Evolutionary conservation across 2,113 vertebrate genomes (phyloP).

Genomic region (Vulpes ferrilata): DNA sequence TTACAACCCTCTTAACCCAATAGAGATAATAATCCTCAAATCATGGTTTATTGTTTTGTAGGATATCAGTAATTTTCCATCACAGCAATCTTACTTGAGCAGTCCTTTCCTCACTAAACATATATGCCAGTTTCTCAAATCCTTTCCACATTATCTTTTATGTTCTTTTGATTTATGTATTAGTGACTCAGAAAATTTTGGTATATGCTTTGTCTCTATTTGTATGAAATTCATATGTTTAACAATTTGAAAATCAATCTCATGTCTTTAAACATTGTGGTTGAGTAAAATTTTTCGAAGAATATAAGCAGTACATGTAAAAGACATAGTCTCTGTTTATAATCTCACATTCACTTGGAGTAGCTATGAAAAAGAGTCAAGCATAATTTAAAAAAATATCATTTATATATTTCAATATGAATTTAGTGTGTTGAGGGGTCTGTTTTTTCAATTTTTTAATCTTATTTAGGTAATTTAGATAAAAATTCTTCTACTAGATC

Average conservation of each 20-base stretch:
- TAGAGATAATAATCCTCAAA: not conserved
- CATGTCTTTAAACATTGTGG: not conserved
- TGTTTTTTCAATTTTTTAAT: not conserved
- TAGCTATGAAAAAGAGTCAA: not conserved
- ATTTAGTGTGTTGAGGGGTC: not conserved
- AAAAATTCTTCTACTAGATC: not conserved
- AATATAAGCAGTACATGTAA: not conserved
- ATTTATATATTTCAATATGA: not conserved
- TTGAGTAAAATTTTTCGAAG: not conserved
- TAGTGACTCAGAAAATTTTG: not conserved
- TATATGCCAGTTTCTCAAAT: not conserved
- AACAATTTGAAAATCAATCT: not conserved
- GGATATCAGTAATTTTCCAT: not conserved
- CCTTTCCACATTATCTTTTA: not conserved
- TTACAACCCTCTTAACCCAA: not conserved
- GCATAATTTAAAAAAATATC: not conserved
- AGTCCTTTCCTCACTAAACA: not conserved
- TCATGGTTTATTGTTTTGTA: not conserved
- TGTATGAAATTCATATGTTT: not conserved
- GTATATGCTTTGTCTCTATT: not conserved
- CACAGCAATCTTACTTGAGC: not conserved
- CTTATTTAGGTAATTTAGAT: not conserved
- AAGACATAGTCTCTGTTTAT: not conserved
- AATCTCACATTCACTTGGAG: constrained; percentile 13
- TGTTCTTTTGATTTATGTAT: not conserved